Conservation (phyloP, 2,797 vertebrate genomes). For the Setipinna tenuifilis region DNA sequence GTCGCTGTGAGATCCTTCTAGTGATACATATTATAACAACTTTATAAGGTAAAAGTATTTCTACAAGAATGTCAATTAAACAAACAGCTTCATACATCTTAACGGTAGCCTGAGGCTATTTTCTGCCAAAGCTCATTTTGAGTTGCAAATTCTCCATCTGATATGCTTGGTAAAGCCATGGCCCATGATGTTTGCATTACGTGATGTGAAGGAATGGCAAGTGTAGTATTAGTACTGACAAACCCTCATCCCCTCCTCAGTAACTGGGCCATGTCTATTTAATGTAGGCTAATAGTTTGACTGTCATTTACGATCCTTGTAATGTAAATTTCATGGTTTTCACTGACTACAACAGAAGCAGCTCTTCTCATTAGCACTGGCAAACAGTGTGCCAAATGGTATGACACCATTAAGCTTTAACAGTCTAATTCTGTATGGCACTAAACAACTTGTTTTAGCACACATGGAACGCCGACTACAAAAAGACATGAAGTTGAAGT, state of each 20-base stretch:
- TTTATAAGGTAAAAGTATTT: neutral
- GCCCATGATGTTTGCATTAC: neutral
- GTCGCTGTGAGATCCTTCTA: too few relatives aligned
- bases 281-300: neutral
- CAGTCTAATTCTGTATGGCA: neutral
- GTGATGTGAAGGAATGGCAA: neutral
- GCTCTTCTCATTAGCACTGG: neutral
- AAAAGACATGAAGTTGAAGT: neutral
- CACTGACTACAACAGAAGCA: neutral
- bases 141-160: neutral
- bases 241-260: neutral
- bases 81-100: neutral
- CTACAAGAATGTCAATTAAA: neutral
- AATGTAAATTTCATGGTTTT: neutral
- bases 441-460: neutral
- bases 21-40: neutral
- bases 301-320: neutral
- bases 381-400: neutral
- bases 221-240: neutral
- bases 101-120: neutral
- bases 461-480: neutral
- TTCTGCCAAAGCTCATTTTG: neutral
- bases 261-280: neutral
- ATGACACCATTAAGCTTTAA: neutral
- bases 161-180: neutral